Conservation (phyloP, 2,888 invertebrate species). For the Lamellibrachia columna region DNA sequence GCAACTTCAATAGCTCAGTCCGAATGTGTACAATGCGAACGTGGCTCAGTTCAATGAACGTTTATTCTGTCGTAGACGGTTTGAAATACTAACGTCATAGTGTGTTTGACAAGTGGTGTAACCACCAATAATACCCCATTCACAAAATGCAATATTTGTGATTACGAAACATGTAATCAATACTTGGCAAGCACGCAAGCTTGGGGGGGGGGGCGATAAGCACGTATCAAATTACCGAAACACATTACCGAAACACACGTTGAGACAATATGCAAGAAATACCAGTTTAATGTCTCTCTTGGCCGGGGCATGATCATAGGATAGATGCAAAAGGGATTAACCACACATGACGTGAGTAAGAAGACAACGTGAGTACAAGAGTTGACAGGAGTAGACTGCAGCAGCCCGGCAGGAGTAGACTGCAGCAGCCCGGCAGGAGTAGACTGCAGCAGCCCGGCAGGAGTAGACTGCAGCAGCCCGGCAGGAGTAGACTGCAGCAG, state of each 20-base stretch:
- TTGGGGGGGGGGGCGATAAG: too few species aligned
- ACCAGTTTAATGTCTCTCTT: background rate
- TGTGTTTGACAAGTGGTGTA: background rate
- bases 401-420: too few species aligned
- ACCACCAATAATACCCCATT: background rate
- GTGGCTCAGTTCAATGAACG: background rate
- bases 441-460: too few species aligned
- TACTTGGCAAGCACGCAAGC: too few species aligned
- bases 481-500: too few species aligned
- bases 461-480: too few species aligned
- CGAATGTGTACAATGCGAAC: background rate
- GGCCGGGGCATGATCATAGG: background rate
- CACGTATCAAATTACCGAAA: background rate
- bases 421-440: too few species aligned
- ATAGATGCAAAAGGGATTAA: background rate
- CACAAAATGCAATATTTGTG: background rate
- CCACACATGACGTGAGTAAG: background rate
- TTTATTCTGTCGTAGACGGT: background rate
- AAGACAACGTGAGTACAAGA: too few species aligned
- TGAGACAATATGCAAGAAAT: background rate
- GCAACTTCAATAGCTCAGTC: too few species aligned
- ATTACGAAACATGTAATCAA: background rate
- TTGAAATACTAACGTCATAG: background rate
- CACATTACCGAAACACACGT: background rate
- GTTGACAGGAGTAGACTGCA: too few species aligned